These are phyloP conservation scores for Mycteria americana DNA, from an alignment of 2,797 vertebrate species.

Conservation along the genomic window DNA sequence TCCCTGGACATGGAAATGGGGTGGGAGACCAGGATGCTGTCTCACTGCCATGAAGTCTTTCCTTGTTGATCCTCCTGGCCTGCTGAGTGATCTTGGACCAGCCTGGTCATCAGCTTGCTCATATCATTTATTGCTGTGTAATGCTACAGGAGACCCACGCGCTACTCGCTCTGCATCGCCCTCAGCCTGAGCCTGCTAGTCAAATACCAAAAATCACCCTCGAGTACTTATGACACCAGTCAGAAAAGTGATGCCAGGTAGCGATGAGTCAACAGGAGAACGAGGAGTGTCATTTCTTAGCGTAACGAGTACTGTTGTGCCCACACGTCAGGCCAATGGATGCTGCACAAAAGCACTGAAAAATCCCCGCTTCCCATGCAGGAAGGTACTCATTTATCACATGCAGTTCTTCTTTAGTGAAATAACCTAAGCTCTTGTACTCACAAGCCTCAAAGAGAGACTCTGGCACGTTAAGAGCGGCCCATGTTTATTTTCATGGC, in stretches of 20 bases:
- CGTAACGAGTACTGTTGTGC: not conserved
- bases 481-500: not conserved
- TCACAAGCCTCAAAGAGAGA: not conserved
- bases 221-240: not conserved
- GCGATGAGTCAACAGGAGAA: not conserved
- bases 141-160: not conserved
- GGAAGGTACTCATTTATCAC: not conserved
- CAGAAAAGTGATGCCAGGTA: not conserved
- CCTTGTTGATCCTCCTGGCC: not conserved
- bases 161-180: not conserved
- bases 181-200: not conserved
- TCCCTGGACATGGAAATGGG: rapidly evolving
- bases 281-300: not conserved
- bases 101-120: not conserved
- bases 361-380: not conserved
- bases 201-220: not conserved
- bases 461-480: not conserved
- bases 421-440: not conserved
- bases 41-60: not conserved
- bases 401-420: not conserved
- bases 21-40: not conserved
- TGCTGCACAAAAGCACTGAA: not conserved
- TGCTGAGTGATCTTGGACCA: not conserved
- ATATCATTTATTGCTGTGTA: not conserved
- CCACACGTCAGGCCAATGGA: not conserved